These are phyloP conservation scores for Rosalia funebris DNA, from an alignment of 2,888 invertebrate genomes.

Conservation along the genomic window DNA sequence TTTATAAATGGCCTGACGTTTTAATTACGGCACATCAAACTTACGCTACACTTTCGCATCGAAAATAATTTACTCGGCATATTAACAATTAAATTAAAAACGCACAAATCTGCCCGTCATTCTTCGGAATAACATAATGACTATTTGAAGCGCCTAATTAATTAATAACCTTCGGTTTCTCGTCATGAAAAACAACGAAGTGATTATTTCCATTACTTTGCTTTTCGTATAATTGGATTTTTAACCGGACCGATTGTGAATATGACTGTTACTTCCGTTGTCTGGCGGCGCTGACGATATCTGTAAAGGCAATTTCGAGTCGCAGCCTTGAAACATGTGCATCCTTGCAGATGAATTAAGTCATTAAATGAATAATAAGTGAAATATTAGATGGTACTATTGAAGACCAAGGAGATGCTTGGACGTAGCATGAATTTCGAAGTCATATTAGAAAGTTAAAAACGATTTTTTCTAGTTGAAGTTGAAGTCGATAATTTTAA, in stretches of 20 bases:
- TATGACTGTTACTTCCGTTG: neutral
- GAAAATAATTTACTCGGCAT: conserved; percentile 43
- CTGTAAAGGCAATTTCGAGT: too few species aligned
- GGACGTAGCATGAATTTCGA: too few species aligned
- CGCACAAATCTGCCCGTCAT: conserved; percentile 38
- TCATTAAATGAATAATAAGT: too few species aligned
- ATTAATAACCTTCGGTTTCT: conserved; percentile 20
- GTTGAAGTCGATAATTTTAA: too few species aligned
- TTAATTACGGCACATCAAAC: conserved; percentile 39
- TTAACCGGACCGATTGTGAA: neutral
- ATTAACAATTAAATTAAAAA: conserved; percentile 39
- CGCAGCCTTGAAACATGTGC: too few species aligned
- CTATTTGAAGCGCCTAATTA: conserved; percentile 22
- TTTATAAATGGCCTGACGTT: conserved; percentile 29
- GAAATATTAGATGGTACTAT: too few species aligned
- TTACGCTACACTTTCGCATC: conserved; percentile 42
- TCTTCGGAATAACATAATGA: conserved; percentile 35
- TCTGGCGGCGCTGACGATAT: neutral
- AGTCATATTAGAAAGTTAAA: too few species aligned
- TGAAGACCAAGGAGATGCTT: too few species aligned
- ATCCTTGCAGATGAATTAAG: too few species aligned
- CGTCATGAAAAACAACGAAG: conserved; percentile 18
- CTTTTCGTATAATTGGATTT: neutral
- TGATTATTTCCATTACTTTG: conserved; percentile 11
- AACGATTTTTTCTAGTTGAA: too few species aligned